These are phyloP conservation scores for Seladonia tumulorum DNA, from an alignment of 2,888 invertebrate species.

Conservation along the genomic window DNA sequence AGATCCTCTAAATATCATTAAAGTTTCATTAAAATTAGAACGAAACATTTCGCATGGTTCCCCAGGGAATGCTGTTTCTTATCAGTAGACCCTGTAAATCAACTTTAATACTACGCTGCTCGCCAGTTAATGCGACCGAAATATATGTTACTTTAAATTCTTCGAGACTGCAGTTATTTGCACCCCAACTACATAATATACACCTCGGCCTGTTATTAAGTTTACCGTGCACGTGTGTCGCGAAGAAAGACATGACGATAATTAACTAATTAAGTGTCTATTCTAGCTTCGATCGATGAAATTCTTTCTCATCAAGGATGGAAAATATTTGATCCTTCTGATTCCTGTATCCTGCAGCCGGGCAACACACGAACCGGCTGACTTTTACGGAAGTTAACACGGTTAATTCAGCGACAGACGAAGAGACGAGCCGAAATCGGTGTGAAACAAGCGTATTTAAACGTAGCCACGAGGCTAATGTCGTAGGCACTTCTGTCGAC, in stretches of 20 bases:
- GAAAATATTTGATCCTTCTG: too few species aligned
- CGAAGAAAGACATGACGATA: too few species aligned
- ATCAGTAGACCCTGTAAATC: constrained; percentile 70
- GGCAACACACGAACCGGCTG: not conserved
- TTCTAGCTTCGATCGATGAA: too few species aligned
- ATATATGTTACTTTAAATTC: constrained; percentile 59
- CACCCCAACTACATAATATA: constrained; percentile 57
- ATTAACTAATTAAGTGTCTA: too few species aligned
- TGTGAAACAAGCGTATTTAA: constrained; percentile 62
- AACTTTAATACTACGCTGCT: constrained; percentile 65
- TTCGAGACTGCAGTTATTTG: constrained; percentile 57
- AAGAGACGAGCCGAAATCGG: constrained; percentile 33
- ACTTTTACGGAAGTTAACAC: constrained; percentile 39
- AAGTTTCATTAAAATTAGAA: constrained; percentile 72
- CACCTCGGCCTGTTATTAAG: constrained; percentile 50
- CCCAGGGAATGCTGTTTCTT: constrained; percentile 68
- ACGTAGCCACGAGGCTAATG: constrained; percentile 66
- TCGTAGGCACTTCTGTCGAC: constrained; percentile 54
- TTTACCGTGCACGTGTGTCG: not conserved
- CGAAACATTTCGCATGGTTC: constrained; percentile 60
- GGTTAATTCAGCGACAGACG: constrained; percentile 25
- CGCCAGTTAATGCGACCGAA: constrained; percentile 60
- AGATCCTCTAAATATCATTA: constrained; percentile 70
- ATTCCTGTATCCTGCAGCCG: too few species aligned
- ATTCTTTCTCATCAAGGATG: too few species aligned